Percentiles rank a stretch among this genome's conserved stretches.
These are phyloP conservation scores for Drepana arcuata DNA, from an alignment of 1,140 invertebrate species.

Conservation along the genomic window DNA sequence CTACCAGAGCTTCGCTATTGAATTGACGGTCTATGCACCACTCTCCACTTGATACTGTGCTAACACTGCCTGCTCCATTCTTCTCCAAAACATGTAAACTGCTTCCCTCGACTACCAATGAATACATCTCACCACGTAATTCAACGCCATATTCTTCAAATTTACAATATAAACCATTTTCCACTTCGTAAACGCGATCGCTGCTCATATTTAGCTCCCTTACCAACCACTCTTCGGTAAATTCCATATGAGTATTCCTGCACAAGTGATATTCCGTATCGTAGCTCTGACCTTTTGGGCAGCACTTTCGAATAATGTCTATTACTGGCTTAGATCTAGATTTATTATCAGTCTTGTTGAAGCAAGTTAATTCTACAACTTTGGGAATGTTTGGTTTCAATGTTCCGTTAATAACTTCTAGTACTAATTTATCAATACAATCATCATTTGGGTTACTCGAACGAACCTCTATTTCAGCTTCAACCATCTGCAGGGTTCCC, in stretches of 20 bases:
- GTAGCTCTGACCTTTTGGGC: slow-evolving; percentile 35
- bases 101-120: slow-evolving; percentile 26
- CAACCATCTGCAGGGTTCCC: slow-evolving; percentile 15
- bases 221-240: slow-evolving; percentile 21
- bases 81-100: slow-evolving; percentile 23
- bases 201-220: slow-evolving; percentile 18
- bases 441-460: too few relatives aligned
- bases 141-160: slow-evolving; percentile 39
- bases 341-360: slow-evolving; percentile 21
- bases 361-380: slow-evolving; percentile 41
- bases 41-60: slow-evolving; percentile 29
- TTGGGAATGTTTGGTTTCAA: slow-evolving; percentile 39
- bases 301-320: slow-evolving; percentile 44
- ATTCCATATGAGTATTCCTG: slow-evolving; percentile 14
- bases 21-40: slow-evolving; percentile 57
- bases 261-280: slow-evolving; percentile 34
- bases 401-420: slow-evolving; percentile 36
- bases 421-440: slow-evolving; percentile 43
- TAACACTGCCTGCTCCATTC: slow-evolving; percentile 12
- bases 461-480: too few relatives aligned
- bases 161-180: slow-evolving; percentile 41
- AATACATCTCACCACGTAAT: slow-evolving; percentile 26
- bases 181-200: slow-evolving; percentile 36
- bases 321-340: slow-evolving; percentile 24
- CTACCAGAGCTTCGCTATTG: slow-evolving; percentile 21